These are phyloP conservation scores for Cosmopolites sordidus DNA, from an alignment of 2,888 invertebrate species.

Conservation along the genomic window DNA sequence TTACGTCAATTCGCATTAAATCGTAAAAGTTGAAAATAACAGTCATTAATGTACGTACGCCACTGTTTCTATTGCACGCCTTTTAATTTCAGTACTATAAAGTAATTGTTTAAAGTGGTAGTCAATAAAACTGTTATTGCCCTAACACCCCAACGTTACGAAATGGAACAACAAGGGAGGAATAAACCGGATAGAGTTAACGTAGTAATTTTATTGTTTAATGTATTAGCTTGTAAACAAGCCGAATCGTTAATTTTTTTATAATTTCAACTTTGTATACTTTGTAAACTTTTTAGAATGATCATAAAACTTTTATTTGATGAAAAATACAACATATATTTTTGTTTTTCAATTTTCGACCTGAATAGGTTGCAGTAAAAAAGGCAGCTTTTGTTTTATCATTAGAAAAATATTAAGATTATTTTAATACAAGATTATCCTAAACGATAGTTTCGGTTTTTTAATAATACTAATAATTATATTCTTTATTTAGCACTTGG, in stretches of 20 bases:
- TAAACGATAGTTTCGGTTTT: no score
- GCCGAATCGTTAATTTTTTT: not conserved
- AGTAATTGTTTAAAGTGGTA: conserved; percentile 14
- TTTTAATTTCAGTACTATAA: conserved; percentile 13
- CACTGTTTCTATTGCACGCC: not conserved
- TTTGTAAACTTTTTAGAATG: no score
- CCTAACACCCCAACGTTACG: conserved; percentile 3
- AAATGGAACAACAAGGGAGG: conserved; percentile 5
- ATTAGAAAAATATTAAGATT: no score
- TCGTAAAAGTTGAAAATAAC: not conserved
- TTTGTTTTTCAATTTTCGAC: no score
- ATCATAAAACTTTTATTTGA: no score
- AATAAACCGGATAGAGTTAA: conserved; percentile 6
- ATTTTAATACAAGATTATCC: no score
- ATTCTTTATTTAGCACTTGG: no score
- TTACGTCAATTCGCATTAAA: not conserved
- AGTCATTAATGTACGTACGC: not conserved
- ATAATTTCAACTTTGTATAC: no score
- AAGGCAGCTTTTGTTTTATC: no score
- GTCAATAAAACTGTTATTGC: conserved; percentile 12
- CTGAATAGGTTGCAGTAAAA: no score
- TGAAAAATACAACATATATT: no score
- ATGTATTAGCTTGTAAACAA: conserved; percentile 10
- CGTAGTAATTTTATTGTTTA: conserved; percentile 10
- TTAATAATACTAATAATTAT: no score